Percentiles rank a stretch among this genome's conserved stretches.
phyloP scores from a whole-genome alignment of 2,797 vertebrate species.

The Botia kubotai region DNA sequence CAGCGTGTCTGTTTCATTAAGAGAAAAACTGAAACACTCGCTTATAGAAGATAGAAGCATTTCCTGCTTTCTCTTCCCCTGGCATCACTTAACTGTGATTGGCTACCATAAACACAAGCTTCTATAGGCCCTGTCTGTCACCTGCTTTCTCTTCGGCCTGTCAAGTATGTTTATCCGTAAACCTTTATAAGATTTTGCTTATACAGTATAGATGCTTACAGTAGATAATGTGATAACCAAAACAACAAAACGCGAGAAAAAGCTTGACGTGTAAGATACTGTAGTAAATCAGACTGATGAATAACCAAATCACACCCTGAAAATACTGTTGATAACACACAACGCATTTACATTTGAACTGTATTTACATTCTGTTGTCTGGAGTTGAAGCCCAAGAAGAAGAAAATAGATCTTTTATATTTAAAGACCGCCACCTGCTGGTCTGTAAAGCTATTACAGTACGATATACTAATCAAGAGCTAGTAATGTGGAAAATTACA shows the following conservation, averaged over 20 bases:
- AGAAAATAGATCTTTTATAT: slow-evolving; percentile 14
- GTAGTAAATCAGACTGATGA: too few species aligned
- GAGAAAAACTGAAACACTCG: slow-evolving; percentile 9
- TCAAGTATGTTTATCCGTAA: not conserved
- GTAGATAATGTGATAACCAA: too few species aligned
- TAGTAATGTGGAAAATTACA: slow-evolving; percentile 2
- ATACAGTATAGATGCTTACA: not conserved
- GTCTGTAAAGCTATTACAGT: not conserved
- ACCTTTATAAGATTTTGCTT: not conserved
- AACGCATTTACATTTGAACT: not conserved
- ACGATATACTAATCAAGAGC: not conserved
- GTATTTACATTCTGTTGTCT: not conserved
- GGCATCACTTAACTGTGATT: not conserved
- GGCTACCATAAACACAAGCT: not conserved
- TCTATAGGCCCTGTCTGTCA: not conserved
- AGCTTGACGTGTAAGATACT: too few species aligned
- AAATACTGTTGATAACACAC: not conserved
- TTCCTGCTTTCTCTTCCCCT: not conserved
- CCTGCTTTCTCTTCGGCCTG: not conserved
- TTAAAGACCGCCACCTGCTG: slow-evolving; percentile 53
- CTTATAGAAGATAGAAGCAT: slow-evolving; percentile 32
- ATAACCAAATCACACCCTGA: slow-evolving; percentile 7
- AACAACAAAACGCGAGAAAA: too few species aligned
- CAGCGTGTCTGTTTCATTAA: slow-evolving; percentile 40
- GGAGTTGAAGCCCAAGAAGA: not conserved